Percentiles rank a stretch among this genome's conserved stretches.
Conservation (phyloP, 2,888 invertebrate genomes). For the Neoscelio sp. region DNA sequence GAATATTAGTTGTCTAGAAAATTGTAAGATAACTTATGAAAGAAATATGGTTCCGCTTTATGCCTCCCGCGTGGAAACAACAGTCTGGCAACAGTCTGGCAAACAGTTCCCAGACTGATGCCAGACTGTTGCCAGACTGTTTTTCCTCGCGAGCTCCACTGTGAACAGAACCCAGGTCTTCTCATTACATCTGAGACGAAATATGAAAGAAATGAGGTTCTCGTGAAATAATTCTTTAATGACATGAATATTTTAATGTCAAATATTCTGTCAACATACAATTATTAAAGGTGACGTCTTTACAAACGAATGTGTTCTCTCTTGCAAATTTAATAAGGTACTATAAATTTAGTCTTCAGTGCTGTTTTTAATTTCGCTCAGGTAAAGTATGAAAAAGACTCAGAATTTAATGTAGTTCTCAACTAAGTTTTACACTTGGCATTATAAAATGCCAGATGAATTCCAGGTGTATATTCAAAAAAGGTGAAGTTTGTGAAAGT, state of each 20-base stretch:
- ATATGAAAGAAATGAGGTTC: too few species aligned
- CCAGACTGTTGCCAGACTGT: too few species aligned
- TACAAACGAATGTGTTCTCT: slow-evolving; percentile 6
- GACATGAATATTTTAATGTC: too few species aligned
- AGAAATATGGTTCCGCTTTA: too few species aligned
- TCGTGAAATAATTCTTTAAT: too few species aligned
- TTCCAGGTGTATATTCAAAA: slow-evolving; percentile 14
- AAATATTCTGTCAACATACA: too few species aligned
- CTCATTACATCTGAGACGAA: neutral
- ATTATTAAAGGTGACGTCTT: slow-evolving; percentile 17
- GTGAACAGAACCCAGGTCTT: neutral
- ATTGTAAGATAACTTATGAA: neutral
- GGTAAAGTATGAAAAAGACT: slow-evolving; percentile 10
- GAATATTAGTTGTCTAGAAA: neutral
- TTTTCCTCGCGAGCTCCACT: too few species aligned
- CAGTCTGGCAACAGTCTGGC: too few species aligned
- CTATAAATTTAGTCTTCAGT: slow-evolving; percentile 19
- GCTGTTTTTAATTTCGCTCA: slow-evolving; percentile 32
- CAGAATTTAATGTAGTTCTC: slow-evolving; percentile 25
- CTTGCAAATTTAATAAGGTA: slow-evolving; percentile 30
- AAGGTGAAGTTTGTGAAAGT: slow-evolving; percentile 4
- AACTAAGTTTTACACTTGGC: slow-evolving; percentile 31
- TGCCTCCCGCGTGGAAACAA: too few species aligned
- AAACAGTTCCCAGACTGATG: too few species aligned
- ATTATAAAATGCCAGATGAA: slow-evolving; percentile 16